Percentiles rank a stretch among this genome's conserved stretches.
Evolutionary conservation across 37 sponge, comb jelly and placozoan species (phyloP).

Genomic region (Agelas oroides): DNA sequence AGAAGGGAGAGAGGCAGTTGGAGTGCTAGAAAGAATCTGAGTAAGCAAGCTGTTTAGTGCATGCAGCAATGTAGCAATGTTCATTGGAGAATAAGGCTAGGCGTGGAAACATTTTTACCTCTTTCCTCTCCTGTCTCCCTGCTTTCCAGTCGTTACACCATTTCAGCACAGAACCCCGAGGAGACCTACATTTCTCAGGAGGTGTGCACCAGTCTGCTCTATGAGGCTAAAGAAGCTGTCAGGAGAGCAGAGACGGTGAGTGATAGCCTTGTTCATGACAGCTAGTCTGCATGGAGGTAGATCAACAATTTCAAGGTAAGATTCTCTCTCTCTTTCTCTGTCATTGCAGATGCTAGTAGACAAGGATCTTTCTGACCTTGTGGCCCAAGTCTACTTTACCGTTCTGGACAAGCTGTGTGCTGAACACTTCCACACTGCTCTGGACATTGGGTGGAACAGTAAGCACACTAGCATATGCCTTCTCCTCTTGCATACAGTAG

Average conservation of each 20-base stretch:
- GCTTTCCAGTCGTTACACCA: background rate
- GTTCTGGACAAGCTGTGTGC: slow-evolving; percentile 69
- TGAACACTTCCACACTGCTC: slow-evolving; percentile 76
- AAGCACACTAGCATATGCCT: background rate
- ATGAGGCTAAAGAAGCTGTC: slow-evolving; percentile 72
- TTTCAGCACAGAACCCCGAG: slow-evolving; percentile 11
- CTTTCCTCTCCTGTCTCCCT: background rate
- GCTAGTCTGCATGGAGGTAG: no score
- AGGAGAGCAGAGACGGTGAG: slow-evolving; percentile 75
- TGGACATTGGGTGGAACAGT: slow-evolving; percentile 72
- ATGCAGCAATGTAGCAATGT: no score
- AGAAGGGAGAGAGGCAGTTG: no score
- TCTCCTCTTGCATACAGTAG: background rate
- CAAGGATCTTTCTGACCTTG: slow-evolving; percentile 60
- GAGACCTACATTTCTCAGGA: slow-evolving; percentile 84
- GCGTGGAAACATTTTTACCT: no score
- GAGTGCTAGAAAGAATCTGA: no score
- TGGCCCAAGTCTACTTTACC: slow-evolving; percentile 51
- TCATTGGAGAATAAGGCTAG: no score
- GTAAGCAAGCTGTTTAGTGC: no score
- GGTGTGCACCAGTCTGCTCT: slow-evolving; percentile 71
- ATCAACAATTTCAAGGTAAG: no score
- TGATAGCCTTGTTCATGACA: no score
- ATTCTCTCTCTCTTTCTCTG: no score
- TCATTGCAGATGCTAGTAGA: slow-evolving; percentile 52